Percentiles rank a stretch among this genome's conserved stretches.
These are phyloP conservation scores for Chaetogeoica ovagalla DNA, from an alignment of 2,888 invertebrate genomes.

Conservation along the genomic window DNA sequence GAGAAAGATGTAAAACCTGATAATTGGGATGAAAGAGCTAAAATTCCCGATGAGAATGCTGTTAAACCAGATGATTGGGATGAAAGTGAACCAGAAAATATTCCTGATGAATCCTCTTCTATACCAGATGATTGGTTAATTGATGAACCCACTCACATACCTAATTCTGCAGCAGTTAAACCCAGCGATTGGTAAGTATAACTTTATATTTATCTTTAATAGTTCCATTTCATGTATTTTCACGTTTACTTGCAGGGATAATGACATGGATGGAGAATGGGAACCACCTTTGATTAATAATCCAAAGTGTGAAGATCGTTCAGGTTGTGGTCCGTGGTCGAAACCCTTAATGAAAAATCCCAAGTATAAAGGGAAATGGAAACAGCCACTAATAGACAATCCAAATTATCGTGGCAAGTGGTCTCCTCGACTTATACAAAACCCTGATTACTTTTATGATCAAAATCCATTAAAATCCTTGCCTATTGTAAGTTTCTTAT, in stretches of 20 bases:
- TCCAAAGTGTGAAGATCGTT: conserved; percentile 75
- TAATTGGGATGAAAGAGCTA: conserved; percentile 95
- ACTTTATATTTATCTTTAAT: background rate
- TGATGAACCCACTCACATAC: conserved; percentile 81
- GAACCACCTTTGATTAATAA: conserved; percentile 92
- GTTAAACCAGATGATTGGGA: conserved; percentile 96
- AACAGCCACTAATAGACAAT: conserved; percentile 84
- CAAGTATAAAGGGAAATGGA: conserved; percentile 90
- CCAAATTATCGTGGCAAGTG: conserved; percentile 96
- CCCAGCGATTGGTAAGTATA: conserved; percentile 79
- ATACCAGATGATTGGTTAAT: conserved; percentile 93
- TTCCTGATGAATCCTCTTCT: conserved; percentile 79
- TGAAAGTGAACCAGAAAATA: conserved; percentile 87
- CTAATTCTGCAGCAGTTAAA: conserved; percentile 83
- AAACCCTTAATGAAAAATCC: conserved; percentile 86
- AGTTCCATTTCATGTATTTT: background rate
- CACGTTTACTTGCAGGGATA: conserved; percentile 67
- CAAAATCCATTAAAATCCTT: conserved; percentile 86
- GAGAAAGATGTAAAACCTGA: conserved; percentile 68
- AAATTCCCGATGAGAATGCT: conserved; percentile 86
- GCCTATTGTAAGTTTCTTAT: conserved; percentile 75
- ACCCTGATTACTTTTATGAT: conserved; percentile 92
- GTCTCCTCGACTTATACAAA: conserved; percentile 81
- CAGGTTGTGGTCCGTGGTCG: conserved; percentile 92
- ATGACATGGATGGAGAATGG: conserved; percentile 99